Percentiles rank a stretch among this genome's conserved stretches.
Evolutionary conservation across 2,888 invertebrate species (phyloP).

Genomic region (Chironomus tentans): DNA sequence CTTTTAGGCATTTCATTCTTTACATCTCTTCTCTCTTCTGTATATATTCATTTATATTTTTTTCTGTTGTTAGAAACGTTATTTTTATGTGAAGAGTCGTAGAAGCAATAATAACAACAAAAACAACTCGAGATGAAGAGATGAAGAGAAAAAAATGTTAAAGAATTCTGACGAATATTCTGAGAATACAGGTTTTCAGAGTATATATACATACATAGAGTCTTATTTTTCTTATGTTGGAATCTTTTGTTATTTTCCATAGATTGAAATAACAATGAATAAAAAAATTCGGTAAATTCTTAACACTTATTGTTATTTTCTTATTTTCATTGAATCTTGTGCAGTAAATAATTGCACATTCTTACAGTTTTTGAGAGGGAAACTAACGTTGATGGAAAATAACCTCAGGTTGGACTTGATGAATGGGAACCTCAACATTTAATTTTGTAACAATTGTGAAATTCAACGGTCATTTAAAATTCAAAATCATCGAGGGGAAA

Average conservation of each 20-base stretch:
- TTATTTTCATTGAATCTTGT: too few species aligned
- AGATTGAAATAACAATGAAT: background rate
- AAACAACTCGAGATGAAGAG: background rate
- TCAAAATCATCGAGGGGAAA: too few species aligned
- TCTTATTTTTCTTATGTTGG: slow-evolving; percentile 8
- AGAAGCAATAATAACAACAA: background rate
- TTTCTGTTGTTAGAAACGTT: slow-evolving; percentile 9
- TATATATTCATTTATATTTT: background rate
- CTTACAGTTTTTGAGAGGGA: too few species aligned
- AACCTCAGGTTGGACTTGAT: too few species aligned
- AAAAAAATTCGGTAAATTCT: background rate
- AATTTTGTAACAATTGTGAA: too few species aligned
- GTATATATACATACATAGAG: background rate
- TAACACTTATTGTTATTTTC: background rate
- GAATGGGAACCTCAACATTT: too few species aligned
- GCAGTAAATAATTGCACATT: too few species aligned
- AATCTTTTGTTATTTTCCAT: slow-evolving; percentile 23
- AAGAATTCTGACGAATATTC: slow-evolving; percentile 26
- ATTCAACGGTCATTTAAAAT: too few species aligned
- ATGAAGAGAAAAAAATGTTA: background rate
- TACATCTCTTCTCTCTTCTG: background rate
- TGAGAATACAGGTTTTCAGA: slow-evolving; percentile 26
- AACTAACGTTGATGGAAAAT: too few species aligned
- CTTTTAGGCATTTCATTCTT: slow-evolving; percentile 19
- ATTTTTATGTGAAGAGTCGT: slow-evolving; percentile 11